These are phyloP conservation scores for Spinus pinus DNA, from an alignment of 2,797 vertebrate species.

Conservation along the genomic window DNA sequence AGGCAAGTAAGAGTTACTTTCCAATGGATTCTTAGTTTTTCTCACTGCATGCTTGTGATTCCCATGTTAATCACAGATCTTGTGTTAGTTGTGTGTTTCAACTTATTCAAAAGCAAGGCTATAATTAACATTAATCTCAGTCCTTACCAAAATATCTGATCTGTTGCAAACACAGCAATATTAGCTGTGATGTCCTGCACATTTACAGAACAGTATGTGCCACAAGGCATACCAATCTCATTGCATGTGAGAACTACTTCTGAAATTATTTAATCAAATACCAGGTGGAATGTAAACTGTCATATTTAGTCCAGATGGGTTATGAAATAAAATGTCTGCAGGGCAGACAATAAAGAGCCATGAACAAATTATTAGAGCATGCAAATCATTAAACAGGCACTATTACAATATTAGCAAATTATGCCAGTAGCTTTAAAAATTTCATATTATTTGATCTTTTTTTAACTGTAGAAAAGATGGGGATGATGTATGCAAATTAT, in stretches of 20 bases:
- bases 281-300: constrained; percentile 13
- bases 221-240: neutral
- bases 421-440: neutral
- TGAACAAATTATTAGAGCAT: neutral
- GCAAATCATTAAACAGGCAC: neutral
- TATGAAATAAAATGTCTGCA: neutral
- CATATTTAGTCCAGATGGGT: neutral
- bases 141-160: neutral
- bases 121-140: neutral
- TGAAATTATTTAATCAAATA: constrained; percentile 63
- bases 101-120: neutral
- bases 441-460: neutral
- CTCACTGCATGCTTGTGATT: neutral
- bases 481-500: neutral
- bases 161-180: neutral
- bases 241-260: neutral
- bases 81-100: neutral
- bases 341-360: neutral
- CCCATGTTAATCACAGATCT: neutral
- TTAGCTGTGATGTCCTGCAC: neutral
- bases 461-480: neutral
- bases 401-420: neutral
- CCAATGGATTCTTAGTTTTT: neutral
- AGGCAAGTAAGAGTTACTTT: neutral
- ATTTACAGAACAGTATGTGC: neutral